Conservation (phyloP, 2,888 invertebrate genomes). For the Amphipoea lucens region DNA sequence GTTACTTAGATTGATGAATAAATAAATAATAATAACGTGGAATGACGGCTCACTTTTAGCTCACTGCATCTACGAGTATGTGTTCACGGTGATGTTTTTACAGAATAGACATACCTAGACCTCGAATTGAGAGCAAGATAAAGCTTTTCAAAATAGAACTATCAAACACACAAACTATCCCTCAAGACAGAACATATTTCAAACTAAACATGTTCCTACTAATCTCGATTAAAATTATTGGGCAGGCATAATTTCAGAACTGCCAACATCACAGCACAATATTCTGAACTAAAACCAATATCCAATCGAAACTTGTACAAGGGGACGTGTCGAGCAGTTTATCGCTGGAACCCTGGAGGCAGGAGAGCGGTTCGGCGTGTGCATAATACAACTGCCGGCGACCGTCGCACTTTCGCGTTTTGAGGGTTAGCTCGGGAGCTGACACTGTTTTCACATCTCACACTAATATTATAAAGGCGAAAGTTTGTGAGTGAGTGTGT, state of each 20-base stretch:
- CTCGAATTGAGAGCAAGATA: fast-evolving
- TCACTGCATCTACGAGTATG: too few species aligned
- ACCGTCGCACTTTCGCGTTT: conserved; percentile 65
- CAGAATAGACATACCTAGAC: not conserved
- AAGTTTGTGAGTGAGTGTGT: too few species aligned
- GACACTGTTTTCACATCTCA: not conserved
- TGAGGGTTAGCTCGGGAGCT: conserved; percentile 59
- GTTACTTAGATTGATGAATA: too few species aligned
- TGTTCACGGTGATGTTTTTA: too few species aligned
- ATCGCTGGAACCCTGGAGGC: conserved; percentile 56
- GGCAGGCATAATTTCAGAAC: conserved; percentile 36
- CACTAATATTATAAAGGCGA: too few species aligned
- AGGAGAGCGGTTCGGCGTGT: conserved; percentile 59
- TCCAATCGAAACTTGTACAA: conserved; percentile 66
- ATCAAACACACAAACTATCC: not conserved
- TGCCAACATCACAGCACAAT: conserved; percentile 52
- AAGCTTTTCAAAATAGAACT: not conserved
- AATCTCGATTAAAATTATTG: conserved; percentile 25
- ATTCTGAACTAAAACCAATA: conserved; percentile 66
- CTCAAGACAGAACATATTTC: not conserved
- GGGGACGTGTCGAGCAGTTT: conserved; percentile 63
- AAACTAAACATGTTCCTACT: conserved; percentile 8
- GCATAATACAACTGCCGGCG: conserved; percentile 68
- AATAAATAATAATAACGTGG: too few species aligned
- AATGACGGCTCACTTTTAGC: too few species aligned